These are phyloP conservation scores for Amphiura filiformis DNA, from an alignment of 35 echinoderm and acorn worm species.

Conservation along the genomic window DNA sequence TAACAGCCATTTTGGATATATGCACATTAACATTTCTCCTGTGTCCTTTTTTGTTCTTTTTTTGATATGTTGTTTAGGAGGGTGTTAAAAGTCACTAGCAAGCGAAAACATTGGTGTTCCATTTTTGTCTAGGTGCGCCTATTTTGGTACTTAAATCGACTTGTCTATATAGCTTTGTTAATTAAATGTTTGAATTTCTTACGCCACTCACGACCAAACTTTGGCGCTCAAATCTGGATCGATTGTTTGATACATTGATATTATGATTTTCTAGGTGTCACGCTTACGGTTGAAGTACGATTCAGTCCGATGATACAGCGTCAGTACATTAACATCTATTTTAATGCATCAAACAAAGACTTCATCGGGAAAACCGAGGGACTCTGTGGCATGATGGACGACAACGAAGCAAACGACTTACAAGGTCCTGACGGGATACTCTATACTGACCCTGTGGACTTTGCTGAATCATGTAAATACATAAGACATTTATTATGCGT, in stretches of 20 bases:
- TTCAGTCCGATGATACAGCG: background rate
- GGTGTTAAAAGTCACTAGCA: no score
- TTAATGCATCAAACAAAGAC: background rate
- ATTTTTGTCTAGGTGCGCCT: no score
- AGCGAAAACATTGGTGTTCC: no score
- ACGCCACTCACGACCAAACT: background rate
- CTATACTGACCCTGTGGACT: background rate
- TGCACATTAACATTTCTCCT: no score
- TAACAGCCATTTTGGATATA: no score
- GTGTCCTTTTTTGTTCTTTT: no score
- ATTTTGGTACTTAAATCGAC: no score
- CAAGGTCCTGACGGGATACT: background rate
- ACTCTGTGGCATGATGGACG: slow-evolving; percentile 14
- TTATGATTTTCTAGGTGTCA: background rate
- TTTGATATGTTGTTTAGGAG: no score
- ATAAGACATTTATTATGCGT: background rate
- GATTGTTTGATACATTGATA: background rate
- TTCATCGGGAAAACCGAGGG: slow-evolving; percentile 3
- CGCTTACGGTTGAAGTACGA: background rate
- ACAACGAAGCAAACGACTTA: background rate
- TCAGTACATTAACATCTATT: background rate
- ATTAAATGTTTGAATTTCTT: background rate
- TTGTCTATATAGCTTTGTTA: background rate
- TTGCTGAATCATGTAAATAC: slow-evolving; percentile 12
- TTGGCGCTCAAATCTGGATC: background rate